Evolutionary conservation across 2,113 vertebrate genomes (phyloP).

Genomic region (Gasterosteus nipponicus): DNA sequence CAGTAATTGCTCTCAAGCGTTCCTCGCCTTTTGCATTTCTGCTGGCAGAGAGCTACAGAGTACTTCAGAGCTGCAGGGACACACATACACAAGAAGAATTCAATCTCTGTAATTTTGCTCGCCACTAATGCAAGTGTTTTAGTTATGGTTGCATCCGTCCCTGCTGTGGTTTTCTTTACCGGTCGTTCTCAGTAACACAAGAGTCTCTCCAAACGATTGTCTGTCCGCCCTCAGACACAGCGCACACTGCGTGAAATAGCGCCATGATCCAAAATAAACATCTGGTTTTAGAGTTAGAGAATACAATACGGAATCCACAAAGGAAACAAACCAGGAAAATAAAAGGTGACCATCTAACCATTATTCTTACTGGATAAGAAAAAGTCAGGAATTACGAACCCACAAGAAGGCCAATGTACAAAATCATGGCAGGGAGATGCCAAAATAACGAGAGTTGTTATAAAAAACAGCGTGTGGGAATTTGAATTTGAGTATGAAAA

Average conservation of each 20-base stretch:
- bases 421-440: constrained; percentile 39
- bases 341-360: constrained; percentile 37
- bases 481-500: constrained; percentile 47
- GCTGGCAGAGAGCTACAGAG: constrained; percentile 90
- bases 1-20: constrained; percentile 94
- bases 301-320: constrained; percentile 32
- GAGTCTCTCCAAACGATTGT: constrained; percentile 13
- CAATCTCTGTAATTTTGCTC: constrained; percentile 48
- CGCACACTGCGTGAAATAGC: constrained; percentile 15
- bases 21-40: constrained; percentile 90
- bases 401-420: constrained; percentile 41
- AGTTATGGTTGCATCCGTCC: constrained; percentile 40
- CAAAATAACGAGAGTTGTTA: constrained; percentile 40
- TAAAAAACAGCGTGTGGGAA: constrained; percentile 53
- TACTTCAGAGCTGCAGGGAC: constrained; percentile 87
- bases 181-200: constrained; percentile 34
- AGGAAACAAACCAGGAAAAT: constrained; percentile 31
- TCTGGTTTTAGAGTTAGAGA: constrained; percentile 48
- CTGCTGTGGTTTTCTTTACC: constrained; percentile 30
- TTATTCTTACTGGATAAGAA: constrained; percentile 40
- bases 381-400: constrained; percentile 25
- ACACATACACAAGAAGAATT: constrained; percentile 33
- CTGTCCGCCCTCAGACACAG: constrained; percentile 1
- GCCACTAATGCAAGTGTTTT: constrained; percentile 18
- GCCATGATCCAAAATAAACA: constrained; percentile 27